Base-by-base conservation (phyloP, 2,888 invertebrate species). In the Tenthredo distinguenda region DNA sequence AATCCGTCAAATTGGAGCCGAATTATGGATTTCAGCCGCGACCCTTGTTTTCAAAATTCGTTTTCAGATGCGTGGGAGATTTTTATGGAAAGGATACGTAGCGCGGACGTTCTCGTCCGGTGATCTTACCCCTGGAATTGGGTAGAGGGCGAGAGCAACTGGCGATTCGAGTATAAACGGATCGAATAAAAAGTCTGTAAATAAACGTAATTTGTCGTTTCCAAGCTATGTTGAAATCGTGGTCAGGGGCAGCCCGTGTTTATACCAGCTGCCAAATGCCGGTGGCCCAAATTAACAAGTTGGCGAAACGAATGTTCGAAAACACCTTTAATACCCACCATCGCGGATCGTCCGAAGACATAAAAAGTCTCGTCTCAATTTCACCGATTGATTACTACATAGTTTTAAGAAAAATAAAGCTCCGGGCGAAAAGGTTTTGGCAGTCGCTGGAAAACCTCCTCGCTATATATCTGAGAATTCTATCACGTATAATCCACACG, bases 241-340 rank as follows among this genome's bases (percentile, higher is more conserved):
- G 83, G 83, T 83, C 84, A 84, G 84, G 84, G 84, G 84, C 84
- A 71, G 26, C 21, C 84, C 15, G 43, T 82, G 82, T 85, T 85
- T 85, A 85, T 85, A 47, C 71, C 71, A 55, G 71, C 82, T 85
- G 81, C 85, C 85, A 71, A 85, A 85, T 85, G 65, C 55, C 82
- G 71, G 26, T 82, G 58, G 77, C 65, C 83, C 68, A 65, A 76
- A 79, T 85, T 85, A 85, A 65, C 50, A n/a, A 79, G 31, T 50
- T 34, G 47, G 47, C 68, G 65, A 47, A 71, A 18, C 34, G 34
- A 83, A 34, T 47, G 34, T 6, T 47, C 31, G 68, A 68, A 83
- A 50, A 65, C 26, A 37, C 37, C 37, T 62, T 31, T 21, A 18
- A 37, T 34, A 21, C 50, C 18, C 65, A 6, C 9, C 40, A 31